Conservation (phyloP, 2,113 vertebrate genomes). For the Dromiciops gliroides region DNA sequence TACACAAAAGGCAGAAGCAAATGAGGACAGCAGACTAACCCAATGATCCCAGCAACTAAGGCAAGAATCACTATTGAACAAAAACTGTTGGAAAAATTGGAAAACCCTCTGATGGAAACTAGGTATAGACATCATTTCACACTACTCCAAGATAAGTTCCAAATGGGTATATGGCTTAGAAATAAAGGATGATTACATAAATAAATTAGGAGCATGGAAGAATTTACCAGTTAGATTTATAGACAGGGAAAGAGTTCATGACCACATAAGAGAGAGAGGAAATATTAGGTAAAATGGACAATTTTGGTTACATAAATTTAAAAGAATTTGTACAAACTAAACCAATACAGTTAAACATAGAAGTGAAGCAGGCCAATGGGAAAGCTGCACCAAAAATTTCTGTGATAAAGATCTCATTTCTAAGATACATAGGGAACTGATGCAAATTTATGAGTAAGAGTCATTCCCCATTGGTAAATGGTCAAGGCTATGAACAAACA, state of each 20-base stretch:
- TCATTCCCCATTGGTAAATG: no score
- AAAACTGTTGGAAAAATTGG: neutral
- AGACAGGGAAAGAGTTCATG: neutral
- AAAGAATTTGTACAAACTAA: no score
- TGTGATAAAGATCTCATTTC: no score
- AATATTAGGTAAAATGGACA: neutral
- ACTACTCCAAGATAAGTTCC: neutral
- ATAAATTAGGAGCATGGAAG: neutral
- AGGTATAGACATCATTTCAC: neutral
- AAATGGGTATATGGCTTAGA: neutral
- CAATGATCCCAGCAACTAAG: neutral
- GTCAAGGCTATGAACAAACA: no score
- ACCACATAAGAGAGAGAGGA: neutral
- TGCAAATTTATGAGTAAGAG: no score
- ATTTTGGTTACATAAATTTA: no score
- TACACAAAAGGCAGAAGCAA: neutral
- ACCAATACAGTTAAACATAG: no score
- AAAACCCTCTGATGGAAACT: neutral
- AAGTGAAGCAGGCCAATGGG: no score
- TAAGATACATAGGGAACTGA: no score
- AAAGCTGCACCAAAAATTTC: no score
- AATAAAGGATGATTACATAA: neutral
- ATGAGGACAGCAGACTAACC: neutral
- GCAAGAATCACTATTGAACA: neutral
- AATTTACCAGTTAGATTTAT: neutral